Base-by-base conservation (phyloP, 2,113 vertebrate genomes). In the Bagarius yarrelli region DNA sequence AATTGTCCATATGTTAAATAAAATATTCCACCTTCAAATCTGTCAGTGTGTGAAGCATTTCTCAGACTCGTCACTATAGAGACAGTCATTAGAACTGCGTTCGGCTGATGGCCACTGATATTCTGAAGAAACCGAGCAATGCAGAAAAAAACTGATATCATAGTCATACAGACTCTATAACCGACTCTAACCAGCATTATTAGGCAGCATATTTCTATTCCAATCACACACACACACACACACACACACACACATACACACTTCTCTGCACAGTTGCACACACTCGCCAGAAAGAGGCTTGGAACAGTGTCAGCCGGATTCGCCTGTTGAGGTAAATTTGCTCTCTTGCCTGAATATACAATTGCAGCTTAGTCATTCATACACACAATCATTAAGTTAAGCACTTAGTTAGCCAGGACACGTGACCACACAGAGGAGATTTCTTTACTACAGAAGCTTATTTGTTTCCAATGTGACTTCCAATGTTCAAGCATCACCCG, bases 291-390 rank as follows among this genome's bases (percentile, higher is more conserved):
- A 67, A 16, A 66, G 73, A 50, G 85, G 75, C 25, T 82, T 83
- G 69, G 76, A 59, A 64, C 32, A 76, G 69, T 56, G 44, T 87
- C 86, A 85, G 83, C 81, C 81, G 86, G 78, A 76, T 79, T 76
- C 34, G 23, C 70, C 16, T 59, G 60, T 70, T 70, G 67, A 70
- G 40, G 76, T 55, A 77, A 81, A 81, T 85, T 85, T 67, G 78
- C 81, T 61, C 78, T 75, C 66, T 75, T 78, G 67, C 63, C 78
- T 78, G 73, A 79, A 78, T 5, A 21, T 21, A 85, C 36, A 34
- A 79, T 55, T 70, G 61, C 75, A 71, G 77, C 63, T 60, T 67
- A 61, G 53, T 75, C 61, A 78, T 86, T 83, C 81, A 83, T 79
- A 23, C 30, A 81, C 32, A 59, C 82, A 81, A 81, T 27, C 82